These are phyloP conservation scores for Dreissena rostriformis DNA, from an alignment of 1,140 invertebrate species.

Conservation along the genomic window DNA sequence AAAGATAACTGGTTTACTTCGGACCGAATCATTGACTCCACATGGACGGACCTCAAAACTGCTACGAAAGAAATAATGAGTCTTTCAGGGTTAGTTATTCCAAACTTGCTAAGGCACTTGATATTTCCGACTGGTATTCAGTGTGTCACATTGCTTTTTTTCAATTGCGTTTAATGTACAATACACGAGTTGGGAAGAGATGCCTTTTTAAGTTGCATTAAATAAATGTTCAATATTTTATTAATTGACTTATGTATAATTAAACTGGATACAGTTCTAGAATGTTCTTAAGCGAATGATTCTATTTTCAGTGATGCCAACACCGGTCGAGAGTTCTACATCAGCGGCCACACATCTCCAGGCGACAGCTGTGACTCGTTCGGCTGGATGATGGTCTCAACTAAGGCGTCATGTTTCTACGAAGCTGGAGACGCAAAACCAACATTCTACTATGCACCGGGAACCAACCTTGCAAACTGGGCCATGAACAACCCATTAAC, in stretches of 20 bases:
- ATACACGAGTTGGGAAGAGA: no score
- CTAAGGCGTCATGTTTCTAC: conserved; percentile 67
- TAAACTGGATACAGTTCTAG: no score
- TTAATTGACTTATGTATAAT: no score
- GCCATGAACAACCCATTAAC: conserved; percentile 57
- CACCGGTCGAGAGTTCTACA: conserved; percentile 68
- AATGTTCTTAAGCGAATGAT: not conserved
- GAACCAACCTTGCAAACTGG: conserved; percentile 59
- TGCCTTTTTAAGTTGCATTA: no score
- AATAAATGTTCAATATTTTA: no score
- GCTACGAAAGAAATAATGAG: conserved; percentile 66
- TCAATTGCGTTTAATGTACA: no score
- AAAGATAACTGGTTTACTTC: conserved; percentile 71
- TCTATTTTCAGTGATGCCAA: conserved; percentile 60
- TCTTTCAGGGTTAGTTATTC: conserved; percentile 61
- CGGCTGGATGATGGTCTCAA: conserved; percentile 74
- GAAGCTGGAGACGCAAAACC: conserved; percentile 64
- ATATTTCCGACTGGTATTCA: no score
- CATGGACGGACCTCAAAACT: conserved; percentile 67
- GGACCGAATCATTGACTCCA: conserved; percentile 68
- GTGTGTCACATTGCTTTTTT: no score
- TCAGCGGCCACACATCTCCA: conserved; percentile 58
- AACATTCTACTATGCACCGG: conserved; percentile 69
- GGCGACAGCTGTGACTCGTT: conserved; percentile 56
- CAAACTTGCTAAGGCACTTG: no score